These are phyloP conservation scores for Conus canariensis DNA, from an alignment of 2,888 invertebrate genomes.

Conservation along the genomic window DNA sequence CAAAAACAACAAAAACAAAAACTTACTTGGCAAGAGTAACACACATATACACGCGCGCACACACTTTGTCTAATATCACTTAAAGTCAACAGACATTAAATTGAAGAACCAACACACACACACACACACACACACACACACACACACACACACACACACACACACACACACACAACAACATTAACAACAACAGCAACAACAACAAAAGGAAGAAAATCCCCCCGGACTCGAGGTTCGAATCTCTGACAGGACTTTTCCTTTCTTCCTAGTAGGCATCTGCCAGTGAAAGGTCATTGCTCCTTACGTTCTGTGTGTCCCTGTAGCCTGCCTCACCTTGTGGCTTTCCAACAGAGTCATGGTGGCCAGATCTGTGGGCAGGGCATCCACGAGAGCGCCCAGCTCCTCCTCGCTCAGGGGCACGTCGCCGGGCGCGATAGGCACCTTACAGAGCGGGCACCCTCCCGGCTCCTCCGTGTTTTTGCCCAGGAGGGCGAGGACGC, in stretches of 20 bases:
- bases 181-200: not conserved
- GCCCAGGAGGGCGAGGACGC: not conserved
- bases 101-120: not conserved
- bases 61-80: too few relatives aligned
- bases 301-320: too few relatives aligned
- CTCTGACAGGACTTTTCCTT: too few relatives aligned
- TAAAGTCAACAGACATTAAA: not conserved
- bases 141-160: too few relatives aligned
- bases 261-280: too few relatives aligned
- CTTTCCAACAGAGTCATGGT: slow-evolving; percentile 14
- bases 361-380: slow-evolving; percentile 18
- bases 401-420: not conserved
- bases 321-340: not conserved
- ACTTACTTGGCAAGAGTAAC: too few relatives aligned
- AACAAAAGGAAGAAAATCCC: not conserved
- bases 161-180: too few relatives aligned
- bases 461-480: not conserved
- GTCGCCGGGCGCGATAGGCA: not conserved
- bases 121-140: too few relatives aligned
- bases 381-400: not conserved
- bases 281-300: too few relatives aligned
- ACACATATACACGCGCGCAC: too few relatives aligned
- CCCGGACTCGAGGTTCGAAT: not conserved
- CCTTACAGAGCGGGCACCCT: not conserved
- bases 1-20: not conserved